Base-by-base conservation (phyloP, 2,888 invertebrate genomes). In the Thymelicus acteon region DNA sequence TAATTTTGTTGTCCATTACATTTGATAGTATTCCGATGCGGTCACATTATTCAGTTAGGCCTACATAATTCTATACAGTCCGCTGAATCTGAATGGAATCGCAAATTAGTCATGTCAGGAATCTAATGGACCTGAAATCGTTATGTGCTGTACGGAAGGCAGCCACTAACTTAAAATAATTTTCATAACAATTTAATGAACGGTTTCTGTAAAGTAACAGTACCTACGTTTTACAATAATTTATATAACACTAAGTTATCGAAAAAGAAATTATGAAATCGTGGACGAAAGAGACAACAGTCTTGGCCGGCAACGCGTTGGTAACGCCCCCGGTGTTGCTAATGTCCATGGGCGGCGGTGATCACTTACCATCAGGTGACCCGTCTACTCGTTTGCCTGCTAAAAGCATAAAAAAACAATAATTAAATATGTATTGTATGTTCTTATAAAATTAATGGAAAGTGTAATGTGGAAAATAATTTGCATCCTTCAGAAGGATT, bases 21-120 rank as follows among this genome's bases (percentile, higher is more conserved):
- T 49, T 68, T 44, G 61, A 44, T 6, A 12, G 10, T 60, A 60
- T 31, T 52, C 10, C 40, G 31, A 24, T n/a, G 40, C n/a, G 31
- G 60, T 47, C 60, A 60, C 61, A 68, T 67, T 60, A 67, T 67
- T 67, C 67, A 60, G 60, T 60, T 60, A 40, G 54, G 39, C 13
- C 31, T 68, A 60, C 40, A 61, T 52, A 60, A 67, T 60, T 60
- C 58, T 60, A 40, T 61, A 52, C 61, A 61, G 44, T 67, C 49
- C 52, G 19, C 13, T 47, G 66, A 67, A 39, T 67, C 66, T 19
- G 48, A 67, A 67, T 60, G 60, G 60, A 67, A 67, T 49, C 48
- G 60, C 60, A 67, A 67, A 67, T 67, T 67, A 60, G 60, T 67
- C 39, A 39, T 40, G 49, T 49, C 60, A 67, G 67, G 40, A 40